Base-by-base conservation (phyloP, 2,113 vertebrate species). In the Mormoops blainvillei region DNA sequence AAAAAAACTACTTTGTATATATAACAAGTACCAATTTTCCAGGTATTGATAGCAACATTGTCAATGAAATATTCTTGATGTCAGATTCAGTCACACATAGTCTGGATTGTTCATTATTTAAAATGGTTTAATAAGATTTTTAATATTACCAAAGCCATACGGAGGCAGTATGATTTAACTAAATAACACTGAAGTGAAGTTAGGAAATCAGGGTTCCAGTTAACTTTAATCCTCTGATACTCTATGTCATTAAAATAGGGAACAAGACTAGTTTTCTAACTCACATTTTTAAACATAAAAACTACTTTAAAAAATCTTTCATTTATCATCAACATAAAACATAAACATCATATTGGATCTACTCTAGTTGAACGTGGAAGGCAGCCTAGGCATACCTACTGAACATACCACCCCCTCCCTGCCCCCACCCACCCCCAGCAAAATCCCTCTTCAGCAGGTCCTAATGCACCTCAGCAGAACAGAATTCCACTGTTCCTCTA, bases 61-160 rank as follows among this genome's bases (percentile, higher is more conserved):
- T 58, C 43, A 76, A 24, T 63, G 41, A 65, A 88, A 58, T 81
- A n/a, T 84, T 83, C 48, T 70, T 84, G 13, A 74, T 65, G 3
- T 67, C 43, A 61, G 33, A 85, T 54, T 4, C n/a, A 77, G 74
- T 68, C 16, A 87, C n/a, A 74, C 13, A 52, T 7, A 84, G 22
- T 28, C 50, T 43, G 68, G 22, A 94, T 0, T 89, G 24, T 56
- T 85, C 9, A 50, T 74, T 43, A 88, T 24, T 48, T 65, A 61
- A 96, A 94, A 91, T 24, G 22, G 24, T 2, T 77, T 81, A 48
- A 33, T 41, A 96, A 70, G n/a, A 87, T 19, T 76, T 84, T 87
- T 70, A 94, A 82, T 84, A 83, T 61, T 68, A 71, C n/a, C 43
- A 77, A 97, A 94, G 58, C 71, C 77, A 95, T 36, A 88, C 20